These are phyloP conservation scores for Drosophila lacicola DNA, from an alignment of 2,888 invertebrate species.

Conservation along the genomic window DNA sequence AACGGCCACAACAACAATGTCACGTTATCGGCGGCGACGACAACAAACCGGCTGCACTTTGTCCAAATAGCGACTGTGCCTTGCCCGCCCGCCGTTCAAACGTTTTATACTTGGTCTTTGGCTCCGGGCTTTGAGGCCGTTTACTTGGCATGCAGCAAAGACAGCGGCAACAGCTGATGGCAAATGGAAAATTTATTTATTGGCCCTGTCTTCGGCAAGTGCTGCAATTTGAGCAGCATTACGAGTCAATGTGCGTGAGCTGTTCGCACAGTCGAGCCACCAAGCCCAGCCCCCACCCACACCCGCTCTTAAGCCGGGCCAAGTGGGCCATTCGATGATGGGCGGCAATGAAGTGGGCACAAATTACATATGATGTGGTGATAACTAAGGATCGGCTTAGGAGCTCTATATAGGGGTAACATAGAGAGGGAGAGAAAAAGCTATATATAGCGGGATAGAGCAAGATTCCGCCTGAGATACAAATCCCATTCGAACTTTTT, in stretches of 20 bases:
- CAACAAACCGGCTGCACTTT: conserved; percentile 37
- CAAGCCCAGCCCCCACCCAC: not conserved
- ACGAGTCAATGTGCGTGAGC: conserved; percentile 25
- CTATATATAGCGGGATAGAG: too few species aligned
- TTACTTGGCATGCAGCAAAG: conserved; percentile 50
- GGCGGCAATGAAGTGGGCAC: not conserved
- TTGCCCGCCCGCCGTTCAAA: conserved; percentile 35
- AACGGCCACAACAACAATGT: conserved; percentile 7
- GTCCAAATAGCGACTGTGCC: conserved; percentile 56
- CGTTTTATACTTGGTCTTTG: conserved; percentile 60
- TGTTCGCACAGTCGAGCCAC: not conserved
- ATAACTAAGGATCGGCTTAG: not conserved
- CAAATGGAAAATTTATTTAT: conserved; percentile 51
- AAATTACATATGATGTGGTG: not conserved
- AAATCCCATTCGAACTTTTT: too few species aligned
- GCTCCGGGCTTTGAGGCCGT: conserved; percentile 11
- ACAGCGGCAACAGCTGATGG: conserved; percentile 28
- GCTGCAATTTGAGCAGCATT: conserved; percentile 18
- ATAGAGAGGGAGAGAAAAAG: not conserved
- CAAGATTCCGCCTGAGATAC: too few species aligned
- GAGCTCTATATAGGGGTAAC: too few species aligned
- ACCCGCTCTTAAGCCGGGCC: not conserved
- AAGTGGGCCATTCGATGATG: too few species aligned
- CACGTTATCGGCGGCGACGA: conserved; percentile 19
- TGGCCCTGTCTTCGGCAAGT: conserved; percentile 15